Base-by-base conservation (phyloP, 1,140 invertebrate species). In the Camponotus floridanus region DNA sequence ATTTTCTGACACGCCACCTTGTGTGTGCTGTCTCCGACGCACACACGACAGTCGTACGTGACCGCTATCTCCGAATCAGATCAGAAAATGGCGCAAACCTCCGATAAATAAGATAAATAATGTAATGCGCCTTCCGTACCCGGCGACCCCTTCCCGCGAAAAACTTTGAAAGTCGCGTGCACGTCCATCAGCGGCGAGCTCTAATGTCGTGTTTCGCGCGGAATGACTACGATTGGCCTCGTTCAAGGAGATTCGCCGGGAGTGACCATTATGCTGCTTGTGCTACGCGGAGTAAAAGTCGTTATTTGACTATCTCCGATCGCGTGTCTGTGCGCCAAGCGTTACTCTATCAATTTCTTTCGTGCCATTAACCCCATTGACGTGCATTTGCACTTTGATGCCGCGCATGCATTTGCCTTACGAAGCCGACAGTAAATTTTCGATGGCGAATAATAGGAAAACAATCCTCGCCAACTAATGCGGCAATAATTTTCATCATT, bases 41-140 rank as follows among this genome's bases (percentile, higher is more conserved):
- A 71, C 48, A 51, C 48, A 51, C 48, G 45, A 61, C 68, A 83
- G 57, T 39, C 86, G 76, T 89, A 92, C 92, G 92, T 93, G 92
- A 90, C 90, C 55, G 68, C 76, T 93, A 93, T 93, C 92, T 76
- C 68, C 39, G 78, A 85, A 90, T 92, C 87, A 89, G 89, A 93
- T 93, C 92, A 87, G 90, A 90, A 91, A 92, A 91, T 91, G 90
- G 90, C 90, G 84, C 90, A 91, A 89, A 91, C 90, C 90, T 91
- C 90, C 90, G 91, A 91, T 92, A 91, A 91, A 92, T 92, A 91
- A 91, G 90, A 92, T 92, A 91, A 92, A 92, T 92, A 92, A 90
- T 90, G 81, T 86, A 91, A 90, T 85, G 78, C 80, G 73, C 78
- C 84, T 88, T 87, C 80, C 86, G 86, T 87, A 79, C 18, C 76